Conservation (phyloP, 2,113 vertebrate genomes). For the Eudyptes chrysolophus region DNA sequence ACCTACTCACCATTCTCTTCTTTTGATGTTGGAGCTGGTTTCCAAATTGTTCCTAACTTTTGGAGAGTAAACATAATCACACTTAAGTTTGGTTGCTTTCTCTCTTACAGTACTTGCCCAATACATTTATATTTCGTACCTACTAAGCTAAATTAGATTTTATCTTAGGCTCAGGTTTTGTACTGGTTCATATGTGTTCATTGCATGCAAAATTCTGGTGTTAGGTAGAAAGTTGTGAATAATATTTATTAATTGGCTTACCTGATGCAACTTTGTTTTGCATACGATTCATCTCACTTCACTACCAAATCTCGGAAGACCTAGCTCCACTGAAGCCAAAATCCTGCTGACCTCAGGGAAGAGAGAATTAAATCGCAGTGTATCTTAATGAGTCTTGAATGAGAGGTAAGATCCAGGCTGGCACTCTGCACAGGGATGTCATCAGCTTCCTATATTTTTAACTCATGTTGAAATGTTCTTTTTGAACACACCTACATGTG, state of each 20-base stretch:
- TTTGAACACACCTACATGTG: background rate
- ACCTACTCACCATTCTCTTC: background rate
- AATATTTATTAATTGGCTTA: background rate
- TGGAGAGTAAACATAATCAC: background rate
- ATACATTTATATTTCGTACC: accelerated
- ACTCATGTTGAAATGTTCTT: background rate
- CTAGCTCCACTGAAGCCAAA: background rate
- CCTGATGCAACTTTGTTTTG: background rate
- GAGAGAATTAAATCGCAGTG: background rate
- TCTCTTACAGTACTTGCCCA: background rate
- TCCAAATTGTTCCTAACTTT: background rate
- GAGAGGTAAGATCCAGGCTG: background rate
- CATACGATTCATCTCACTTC: background rate
- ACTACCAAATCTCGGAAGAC: background rate
- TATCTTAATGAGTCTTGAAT: background rate
- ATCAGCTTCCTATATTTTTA: background rate
- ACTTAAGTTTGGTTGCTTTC: background rate
- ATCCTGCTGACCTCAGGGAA: background rate
- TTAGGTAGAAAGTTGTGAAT: background rate
- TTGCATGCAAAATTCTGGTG: background rate
- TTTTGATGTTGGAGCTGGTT: background rate
- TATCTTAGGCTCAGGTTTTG: background rate
- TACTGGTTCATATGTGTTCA: background rate
- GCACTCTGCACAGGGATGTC: background rate
- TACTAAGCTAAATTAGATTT: background rate